A percentile compares a stretch with the other conserved stretches of the same genome.
phyloP scores from a whole-genome alignment of 92 coral and sea anemone species.

The Paragorgia papillata region DNA sequence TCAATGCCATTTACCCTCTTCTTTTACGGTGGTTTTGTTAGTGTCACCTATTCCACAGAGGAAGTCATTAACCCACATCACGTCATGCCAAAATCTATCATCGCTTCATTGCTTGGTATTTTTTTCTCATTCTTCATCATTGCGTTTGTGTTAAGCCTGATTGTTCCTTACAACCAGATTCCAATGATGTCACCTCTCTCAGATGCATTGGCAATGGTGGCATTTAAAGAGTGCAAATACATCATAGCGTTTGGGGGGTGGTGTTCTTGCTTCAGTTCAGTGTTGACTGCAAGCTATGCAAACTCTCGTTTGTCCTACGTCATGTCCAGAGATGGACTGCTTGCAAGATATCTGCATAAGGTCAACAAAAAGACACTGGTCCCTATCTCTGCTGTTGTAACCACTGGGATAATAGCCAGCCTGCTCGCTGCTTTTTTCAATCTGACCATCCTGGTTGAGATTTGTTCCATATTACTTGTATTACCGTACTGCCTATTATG shows the following conservation, averaged over 20 bases:
- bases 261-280: slow-evolving; percentile 35
- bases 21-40: slow-evolving; percentile 27
- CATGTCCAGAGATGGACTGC: slow-evolving; percentile 33
- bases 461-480: slow-evolving; percentile 14
- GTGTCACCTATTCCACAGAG: slow-evolving; percentile 26
- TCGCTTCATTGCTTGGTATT: slow-evolving; percentile 20
- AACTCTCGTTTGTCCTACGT: slow-evolving; percentile 24
- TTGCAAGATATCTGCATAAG: background rate
- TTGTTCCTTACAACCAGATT: slow-evolving; percentile 17
- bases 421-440: slow-evolving; percentile 9
- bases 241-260: slow-evolving; percentile 39
- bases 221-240: slow-evolving; percentile 35
- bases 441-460: slow-evolving; percentile 26
- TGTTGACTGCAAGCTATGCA: slow-evolving; percentile 21
- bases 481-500: background rate
- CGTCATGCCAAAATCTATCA: slow-evolving; percentile 15
- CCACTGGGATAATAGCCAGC: slow-evolving; percentile 9
- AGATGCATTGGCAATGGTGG: slow-evolving; percentile 17
- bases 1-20: slow-evolving; percentile 23
- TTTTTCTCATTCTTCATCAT: background rate
- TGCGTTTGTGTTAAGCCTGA: slow-evolving; percentile 12
- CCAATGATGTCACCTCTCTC: slow-evolving; percentile 7
- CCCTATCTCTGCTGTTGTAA: background rate
- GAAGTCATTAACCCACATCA: slow-evolving; percentile 19
- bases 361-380: background rate